Percentiles rank a stretch among this genome's conserved stretches.
Conservation (phyloP, 2,113 vertebrate species). For the Carassius carassius region DNA sequence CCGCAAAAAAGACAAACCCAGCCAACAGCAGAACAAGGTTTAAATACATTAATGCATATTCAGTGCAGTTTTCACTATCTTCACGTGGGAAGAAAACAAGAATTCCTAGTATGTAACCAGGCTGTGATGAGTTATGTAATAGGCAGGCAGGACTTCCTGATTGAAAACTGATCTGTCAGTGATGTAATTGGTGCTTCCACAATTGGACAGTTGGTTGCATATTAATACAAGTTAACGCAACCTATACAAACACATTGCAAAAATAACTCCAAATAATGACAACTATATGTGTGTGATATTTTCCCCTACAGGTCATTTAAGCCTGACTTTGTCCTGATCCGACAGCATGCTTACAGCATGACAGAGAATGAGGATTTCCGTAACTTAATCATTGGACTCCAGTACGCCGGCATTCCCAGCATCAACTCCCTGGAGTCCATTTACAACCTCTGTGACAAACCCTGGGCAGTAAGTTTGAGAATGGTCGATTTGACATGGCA, state of each 20-base stretch:
- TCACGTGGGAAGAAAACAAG: background rate
- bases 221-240: too few species aligned
- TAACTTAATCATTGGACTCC: constrained; percentile 93
- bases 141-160: too few species aligned
- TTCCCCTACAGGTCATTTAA: constrained; percentile 83
- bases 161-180: too few species aligned
- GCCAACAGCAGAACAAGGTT: background rate
- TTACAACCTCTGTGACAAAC: constrained; percentile 98
- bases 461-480: constrained; percentile 85
- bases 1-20: background rate
- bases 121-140: too few species aligned
- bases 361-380: constrained; percentile 96
- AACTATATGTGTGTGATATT: background rate
- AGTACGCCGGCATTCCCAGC: constrained; percentile 90
- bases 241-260: too few species aligned
- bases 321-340: constrained; percentile 93
- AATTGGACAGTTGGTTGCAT: too few species aligned
- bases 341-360: constrained; percentile 97
- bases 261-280: too few species aligned
- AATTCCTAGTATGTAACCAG: background rate
- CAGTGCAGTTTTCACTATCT: background rate
- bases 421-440: constrained; percentile 95
- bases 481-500: background rate
- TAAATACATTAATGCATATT: too few species aligned
- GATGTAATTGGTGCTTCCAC: too few species aligned